Percentiles rank a stretch among this genome's conserved stretches.
phyloP scores from a whole-genome alignment of 2,888 invertebrate species.

The Andrena haemorrhoa region DNA sequence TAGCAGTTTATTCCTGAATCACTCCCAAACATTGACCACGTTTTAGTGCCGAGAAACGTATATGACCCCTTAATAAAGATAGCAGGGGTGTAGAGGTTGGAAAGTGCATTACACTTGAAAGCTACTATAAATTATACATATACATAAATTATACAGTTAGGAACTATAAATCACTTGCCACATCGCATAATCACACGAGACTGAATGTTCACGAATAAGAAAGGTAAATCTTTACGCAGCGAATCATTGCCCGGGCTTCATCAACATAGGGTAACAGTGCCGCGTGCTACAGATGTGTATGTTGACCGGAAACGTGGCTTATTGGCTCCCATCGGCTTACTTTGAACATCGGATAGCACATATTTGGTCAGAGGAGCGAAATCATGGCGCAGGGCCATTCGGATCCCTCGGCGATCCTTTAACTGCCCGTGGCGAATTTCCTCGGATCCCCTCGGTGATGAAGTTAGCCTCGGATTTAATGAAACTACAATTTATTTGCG shows the following conservation, averaged over 20 bases:
- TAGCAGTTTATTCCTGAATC: no score
- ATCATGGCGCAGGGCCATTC: conserved; percentile 25
- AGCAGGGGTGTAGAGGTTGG: no score
- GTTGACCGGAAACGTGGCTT: background rate
- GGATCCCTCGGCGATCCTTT: conserved; percentile 32
- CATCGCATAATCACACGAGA: no score
- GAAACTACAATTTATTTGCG: conserved; percentile 41
- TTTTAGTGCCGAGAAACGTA: no score
- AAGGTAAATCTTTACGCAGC: conserved; percentile 1
- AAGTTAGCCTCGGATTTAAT: conserved; percentile 36
- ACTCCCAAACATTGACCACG: no score
- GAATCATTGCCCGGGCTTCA: background rate
- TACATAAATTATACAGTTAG: no score
- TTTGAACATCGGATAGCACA: conserved; percentile 4
- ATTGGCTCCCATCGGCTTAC: conserved; percentile 3
- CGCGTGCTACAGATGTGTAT: background rate
- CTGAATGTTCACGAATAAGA: background rate
- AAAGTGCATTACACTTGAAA: no score
- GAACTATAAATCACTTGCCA: no score
- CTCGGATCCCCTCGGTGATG: background rate
- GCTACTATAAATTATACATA: no score
- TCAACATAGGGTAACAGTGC: background rate
- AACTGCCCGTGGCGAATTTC: conserved; percentile 22
- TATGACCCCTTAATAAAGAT: no score
- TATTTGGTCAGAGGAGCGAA: conserved; percentile 12